Conservation (phyloP, 1,140 invertebrate species). For the Heliconius hermathena region DNA sequence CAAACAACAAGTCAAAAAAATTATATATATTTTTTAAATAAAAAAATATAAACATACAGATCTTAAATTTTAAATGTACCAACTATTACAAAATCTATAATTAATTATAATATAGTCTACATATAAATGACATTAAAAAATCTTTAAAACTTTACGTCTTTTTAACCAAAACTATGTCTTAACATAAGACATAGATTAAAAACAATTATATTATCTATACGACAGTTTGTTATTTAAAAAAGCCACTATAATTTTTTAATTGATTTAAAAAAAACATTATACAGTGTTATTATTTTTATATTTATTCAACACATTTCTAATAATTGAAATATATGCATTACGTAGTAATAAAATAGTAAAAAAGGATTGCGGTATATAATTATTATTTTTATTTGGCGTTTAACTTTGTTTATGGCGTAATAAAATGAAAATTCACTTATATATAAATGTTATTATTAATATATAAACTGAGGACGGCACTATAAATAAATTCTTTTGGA, state of each 20-base stretch:
- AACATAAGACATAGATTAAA: not conserved
- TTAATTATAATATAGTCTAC: not conserved
- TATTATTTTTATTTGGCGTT: not conserved
- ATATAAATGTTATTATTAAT: not conserved
- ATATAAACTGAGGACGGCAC: not conserved
- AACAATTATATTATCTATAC: not conserved
- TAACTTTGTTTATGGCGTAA: not conserved
- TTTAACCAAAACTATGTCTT: not conserved
- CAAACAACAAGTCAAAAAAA: no score
- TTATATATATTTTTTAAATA: not conserved
- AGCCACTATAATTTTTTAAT: not conserved
- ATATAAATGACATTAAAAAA: not conserved
- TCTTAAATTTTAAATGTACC: not conserved
- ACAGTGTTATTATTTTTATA: no score
- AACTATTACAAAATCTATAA: not conserved
- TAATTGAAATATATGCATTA: not conserved
- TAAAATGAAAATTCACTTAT: not conserved
- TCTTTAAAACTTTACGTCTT: no score
- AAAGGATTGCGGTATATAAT: not conserved
- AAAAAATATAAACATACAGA: not conserved
- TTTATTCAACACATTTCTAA: not conserved
- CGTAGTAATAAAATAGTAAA: not conserved
- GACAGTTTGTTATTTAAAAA: not conserved
- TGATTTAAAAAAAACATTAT: no score
- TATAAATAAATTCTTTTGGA: not conserved